Evolutionary conservation across 2,113 vertebrate species (phyloP), one percentile per base, ranked within the genome.

Genomic region (Siniperca chuatsi): DNA sequence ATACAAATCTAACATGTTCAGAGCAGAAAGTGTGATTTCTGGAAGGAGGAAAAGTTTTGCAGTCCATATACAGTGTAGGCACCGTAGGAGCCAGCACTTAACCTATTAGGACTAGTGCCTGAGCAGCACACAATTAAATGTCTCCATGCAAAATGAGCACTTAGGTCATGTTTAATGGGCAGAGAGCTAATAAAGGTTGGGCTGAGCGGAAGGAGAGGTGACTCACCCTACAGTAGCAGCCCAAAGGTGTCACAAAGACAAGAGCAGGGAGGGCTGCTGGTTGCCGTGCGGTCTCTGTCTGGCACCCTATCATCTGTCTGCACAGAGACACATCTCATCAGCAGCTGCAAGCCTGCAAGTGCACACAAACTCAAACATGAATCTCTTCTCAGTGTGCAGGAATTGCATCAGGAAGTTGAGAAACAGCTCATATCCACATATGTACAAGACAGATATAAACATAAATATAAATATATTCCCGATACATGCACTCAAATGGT

Each of bases 131-230:
- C 89, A 93, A 93, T 95, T 94, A 94, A 92, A 90, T 82, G 90
- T 92, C 92, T 93, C 88, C 85, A 89, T 79, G 94, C 87, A 92
- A 93, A 94, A 94, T 93, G 89, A 93, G 90, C 87, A 85, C 90
- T 89, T 88, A 88, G 95, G 90, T 94, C 94, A 93, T 90, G 83
- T 93, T 92, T 94, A 95, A 94, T 93, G 94, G 92, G 83, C 89
- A 94, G 87, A 88, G 85, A 89, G 85, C 91, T 94, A 85, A 93
- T 92, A 92, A 91, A 93, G 92, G 86, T 77, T 87, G 78, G 42
- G 81, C 83, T 71, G 71, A 91, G 88, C 83, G 81, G 89, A 82
- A 85, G 89, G 88, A 90, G 84, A 90, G 90, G 90, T 91, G 92
- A 90, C 89, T 52, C 82, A 83, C 35, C 75, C 86, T 2, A 23